Percentiles rank a stretch among this genome's conserved stretches.
Conservation (phyloP, 2,797 vertebrate genomes). For the Fringilla coelebs region DNA sequence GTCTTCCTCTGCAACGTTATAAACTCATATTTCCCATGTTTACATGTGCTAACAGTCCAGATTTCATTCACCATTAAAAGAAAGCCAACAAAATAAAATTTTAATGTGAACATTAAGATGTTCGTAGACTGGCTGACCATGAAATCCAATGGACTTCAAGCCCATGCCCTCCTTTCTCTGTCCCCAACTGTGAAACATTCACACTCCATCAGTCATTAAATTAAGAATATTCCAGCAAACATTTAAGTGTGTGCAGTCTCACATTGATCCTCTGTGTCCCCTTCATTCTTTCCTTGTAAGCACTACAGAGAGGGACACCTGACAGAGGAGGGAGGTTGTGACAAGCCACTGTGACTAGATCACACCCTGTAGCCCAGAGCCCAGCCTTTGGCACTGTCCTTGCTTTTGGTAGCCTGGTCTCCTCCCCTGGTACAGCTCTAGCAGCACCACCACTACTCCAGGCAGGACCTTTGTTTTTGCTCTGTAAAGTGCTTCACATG, state of each 20-base stretch:
- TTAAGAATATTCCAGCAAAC: background rate
- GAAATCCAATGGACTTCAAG: background rate
- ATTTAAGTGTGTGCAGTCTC: background rate
- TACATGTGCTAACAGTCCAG: background rate
- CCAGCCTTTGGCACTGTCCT: background rate
- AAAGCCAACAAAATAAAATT: constrained; percentile 37
- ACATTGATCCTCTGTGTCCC: background rate
- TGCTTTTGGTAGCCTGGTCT: background rate
- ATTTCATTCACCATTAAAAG: constrained; percentile 40
- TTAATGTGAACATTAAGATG: constrained; percentile 1
- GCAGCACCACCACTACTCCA: background rate
- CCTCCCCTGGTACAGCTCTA: background rate
- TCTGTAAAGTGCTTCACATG: background rate
- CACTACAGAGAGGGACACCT: background rate
- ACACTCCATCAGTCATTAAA: background rate
- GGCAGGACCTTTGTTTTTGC: background rate
- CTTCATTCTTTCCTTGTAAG: background rate
- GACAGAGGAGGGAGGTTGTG: background rate
- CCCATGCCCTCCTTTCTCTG: background rate
- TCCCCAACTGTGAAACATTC: background rate
- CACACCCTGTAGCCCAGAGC: background rate
- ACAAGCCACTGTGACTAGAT: fast-evolving
- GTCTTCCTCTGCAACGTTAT: background rate
- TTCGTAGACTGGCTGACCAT: background rate
- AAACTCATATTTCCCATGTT: background rate